phyloP scores from a whole-genome alignment of 92 coral and sea anemone genomes.

The Actinernus sp. region DNA sequence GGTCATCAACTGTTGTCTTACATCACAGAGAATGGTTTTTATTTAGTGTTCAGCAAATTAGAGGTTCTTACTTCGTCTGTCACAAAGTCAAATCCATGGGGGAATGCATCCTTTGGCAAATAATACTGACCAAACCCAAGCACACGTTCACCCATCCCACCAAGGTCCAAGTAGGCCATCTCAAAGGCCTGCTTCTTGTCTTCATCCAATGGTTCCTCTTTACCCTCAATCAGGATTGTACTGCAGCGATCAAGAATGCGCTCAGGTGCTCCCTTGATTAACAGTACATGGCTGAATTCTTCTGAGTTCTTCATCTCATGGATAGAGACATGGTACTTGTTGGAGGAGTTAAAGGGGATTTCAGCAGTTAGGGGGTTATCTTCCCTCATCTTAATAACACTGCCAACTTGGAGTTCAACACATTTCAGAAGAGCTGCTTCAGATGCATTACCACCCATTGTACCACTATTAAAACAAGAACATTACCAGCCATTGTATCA shows the following conservation, averaged over 20 bases:
- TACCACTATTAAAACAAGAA: conserved; percentile 44
- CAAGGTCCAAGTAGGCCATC: conserved; percentile 91
- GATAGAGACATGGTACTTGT: conserved; percentile 93
- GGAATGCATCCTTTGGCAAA: conserved; percentile 78
- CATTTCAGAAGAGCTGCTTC: conserved; percentile 96
- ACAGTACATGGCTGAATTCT: conserved; percentile 56
- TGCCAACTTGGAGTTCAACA: conserved; percentile 85
- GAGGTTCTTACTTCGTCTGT: conserved; percentile 79
- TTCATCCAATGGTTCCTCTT: conserved; percentile 68
- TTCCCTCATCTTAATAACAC: conserved; percentile 79
- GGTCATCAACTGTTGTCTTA: no score
- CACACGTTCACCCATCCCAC: conserved; percentile 99
- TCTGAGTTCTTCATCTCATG: conserved; percentile 81
- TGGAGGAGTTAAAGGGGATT: conserved; percentile 96
- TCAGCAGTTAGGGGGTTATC: conserved; percentile 76
- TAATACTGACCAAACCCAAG: conserved; percentile 92
- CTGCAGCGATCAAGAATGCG: conserved; percentile 93
- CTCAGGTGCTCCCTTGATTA: conserved; percentile 99
- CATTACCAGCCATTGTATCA: conserved; percentile 77
- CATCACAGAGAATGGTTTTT: no score
- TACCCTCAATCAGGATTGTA: conserved; percentile 71
- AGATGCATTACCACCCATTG: conserved; percentile 94
- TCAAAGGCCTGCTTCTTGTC: conserved; percentile 84
- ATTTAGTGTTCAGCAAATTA: no score
- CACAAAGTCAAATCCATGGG: conserved; percentile 84